phyloP scores from a whole-genome alignment of 2,113 vertebrate genomes.

The Stegostoma tigrinum region DNA sequence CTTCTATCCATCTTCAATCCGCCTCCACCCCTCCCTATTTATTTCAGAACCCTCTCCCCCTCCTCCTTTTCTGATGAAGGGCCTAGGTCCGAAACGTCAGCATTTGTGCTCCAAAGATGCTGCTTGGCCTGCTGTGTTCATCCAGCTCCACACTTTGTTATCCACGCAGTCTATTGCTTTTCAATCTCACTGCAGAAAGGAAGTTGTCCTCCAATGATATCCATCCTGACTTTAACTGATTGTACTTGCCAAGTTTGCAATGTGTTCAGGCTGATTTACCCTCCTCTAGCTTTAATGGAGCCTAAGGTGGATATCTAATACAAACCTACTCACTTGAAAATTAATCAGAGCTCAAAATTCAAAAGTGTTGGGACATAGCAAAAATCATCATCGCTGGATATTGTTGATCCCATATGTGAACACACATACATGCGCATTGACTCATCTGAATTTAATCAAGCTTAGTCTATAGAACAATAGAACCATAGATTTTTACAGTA shows the following conservation, averaged over 20 bases:
- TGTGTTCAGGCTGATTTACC: neutral
- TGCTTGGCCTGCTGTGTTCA: no score
- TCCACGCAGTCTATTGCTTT: neutral
- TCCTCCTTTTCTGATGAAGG: no score
- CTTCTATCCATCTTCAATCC: no score
- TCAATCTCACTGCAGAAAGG: neutral
- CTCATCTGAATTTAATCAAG: neutral
- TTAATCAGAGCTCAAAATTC: neutral
- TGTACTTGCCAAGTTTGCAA: neutral
- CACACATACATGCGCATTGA: neutral
- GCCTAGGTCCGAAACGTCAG: no score
- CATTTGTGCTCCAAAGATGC: no score
- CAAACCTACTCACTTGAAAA: neutral
- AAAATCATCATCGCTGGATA: neutral
- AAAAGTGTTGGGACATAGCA: neutral
- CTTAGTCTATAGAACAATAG: neutral
- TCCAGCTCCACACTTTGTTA: no score
- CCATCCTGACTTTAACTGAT: neutral
- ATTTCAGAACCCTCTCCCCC: no score
- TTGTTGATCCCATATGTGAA: neutral
- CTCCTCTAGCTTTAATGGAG: neutral
- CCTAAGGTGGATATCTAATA: neutral
- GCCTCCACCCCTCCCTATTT: no score
- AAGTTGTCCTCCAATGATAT: neutral
- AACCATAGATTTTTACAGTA: no score